Conservation (phyloP, 2,888 invertebrate genomes). For the Patella pellucida region DNA sequence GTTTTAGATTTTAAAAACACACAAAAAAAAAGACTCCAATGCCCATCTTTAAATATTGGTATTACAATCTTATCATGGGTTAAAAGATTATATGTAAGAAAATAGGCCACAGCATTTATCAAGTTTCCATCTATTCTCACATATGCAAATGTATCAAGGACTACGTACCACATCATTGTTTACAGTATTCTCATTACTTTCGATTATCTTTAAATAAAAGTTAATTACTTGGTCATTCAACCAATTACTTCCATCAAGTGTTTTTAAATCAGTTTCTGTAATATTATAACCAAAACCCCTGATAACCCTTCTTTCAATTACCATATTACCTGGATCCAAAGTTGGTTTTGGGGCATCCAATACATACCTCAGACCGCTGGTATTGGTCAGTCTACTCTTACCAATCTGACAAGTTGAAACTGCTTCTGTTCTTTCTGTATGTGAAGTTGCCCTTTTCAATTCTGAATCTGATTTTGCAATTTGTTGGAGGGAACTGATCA, state of each 20-base stretch:
- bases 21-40: background rate
- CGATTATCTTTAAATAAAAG: background rate
- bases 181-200: background rate
- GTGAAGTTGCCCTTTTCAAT: too few species aligned
- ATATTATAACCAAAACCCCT: conserved; percentile 1
- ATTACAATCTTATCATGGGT: background rate
- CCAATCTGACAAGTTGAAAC: too few species aligned
- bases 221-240: background rate
- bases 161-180: background rate
- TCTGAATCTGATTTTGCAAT: too few species aligned
- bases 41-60: background rate
- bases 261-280: background rate
- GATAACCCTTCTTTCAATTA: background rate
- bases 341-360: too few species aligned
- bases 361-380: too few species aligned
- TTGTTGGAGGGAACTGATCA: too few species aligned
- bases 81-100: too few species aligned
- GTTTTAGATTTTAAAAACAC: background rate
- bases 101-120: background rate
- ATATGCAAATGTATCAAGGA: background rate
- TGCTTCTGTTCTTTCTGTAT: too few species aligned
- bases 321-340: background rate
- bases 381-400: too few species aligned
- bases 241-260: conserved; percentile 2
- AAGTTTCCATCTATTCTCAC: background rate